Conservation (phyloP, 2,113 vertebrate species). For the Misgurnus mizolepis region DNA sequence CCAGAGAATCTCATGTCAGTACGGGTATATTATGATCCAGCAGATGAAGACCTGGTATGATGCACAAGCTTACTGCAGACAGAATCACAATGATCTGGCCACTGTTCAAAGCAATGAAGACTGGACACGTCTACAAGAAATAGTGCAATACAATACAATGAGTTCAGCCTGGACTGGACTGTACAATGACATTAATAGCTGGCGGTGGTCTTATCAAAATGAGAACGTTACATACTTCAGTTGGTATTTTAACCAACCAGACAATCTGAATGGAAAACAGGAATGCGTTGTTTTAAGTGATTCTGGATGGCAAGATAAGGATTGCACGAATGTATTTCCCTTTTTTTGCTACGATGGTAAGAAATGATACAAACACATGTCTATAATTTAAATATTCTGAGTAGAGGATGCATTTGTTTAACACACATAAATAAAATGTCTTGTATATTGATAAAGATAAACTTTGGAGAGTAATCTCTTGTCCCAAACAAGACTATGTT, state of each 20-base stretch:
- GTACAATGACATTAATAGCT: slow-evolving; percentile 30
- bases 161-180: slow-evolving; percentile 29
- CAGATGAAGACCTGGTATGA: too few relatives aligned
- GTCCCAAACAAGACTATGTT: too few relatives aligned
- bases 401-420: background rate
- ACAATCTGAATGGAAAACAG: background rate
- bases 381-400: background rate
- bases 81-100: too few relatives aligned
- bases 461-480: too few relatives aligned
- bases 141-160: too few relatives aligned
- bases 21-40: too few relatives aligned
- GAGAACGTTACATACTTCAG: background rate
- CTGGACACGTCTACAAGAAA: too few relatives aligned
- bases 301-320: background rate
- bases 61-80: too few relatives aligned
- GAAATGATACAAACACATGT: background rate
- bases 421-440: background rate
- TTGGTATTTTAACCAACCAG: background rate
- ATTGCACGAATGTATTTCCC: accelerated
- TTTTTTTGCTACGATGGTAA: slow-evolving; percentile 23
- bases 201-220: slow-evolving; percentile 13
- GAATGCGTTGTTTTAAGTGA: background rate
- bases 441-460: background rate
- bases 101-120: too few relatives aligned
- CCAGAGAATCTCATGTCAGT: too few relatives aligned